Conservation (phyloP, 1,140 invertebrate genomes). For the Dendrolimus punctatus region DNA sequence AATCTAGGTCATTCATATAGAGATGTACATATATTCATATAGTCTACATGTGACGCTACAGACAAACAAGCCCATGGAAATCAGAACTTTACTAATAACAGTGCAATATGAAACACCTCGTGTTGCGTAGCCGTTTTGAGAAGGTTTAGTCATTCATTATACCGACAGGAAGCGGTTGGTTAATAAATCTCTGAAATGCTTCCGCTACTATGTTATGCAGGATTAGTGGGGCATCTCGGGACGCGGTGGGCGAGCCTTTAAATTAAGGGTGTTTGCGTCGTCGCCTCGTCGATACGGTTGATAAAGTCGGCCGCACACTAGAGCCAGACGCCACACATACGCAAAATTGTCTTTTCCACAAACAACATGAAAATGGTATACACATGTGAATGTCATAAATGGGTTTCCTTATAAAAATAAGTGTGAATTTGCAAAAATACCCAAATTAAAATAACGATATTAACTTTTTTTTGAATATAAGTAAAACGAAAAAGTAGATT, state of each 20-base stretch:
- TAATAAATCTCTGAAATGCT: conserved; percentile 32
- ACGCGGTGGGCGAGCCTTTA: conserved; percentile 13
- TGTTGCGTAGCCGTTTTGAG: conserved; percentile 3
- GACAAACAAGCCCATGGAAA: not conserved
- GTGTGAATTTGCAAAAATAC: no score
- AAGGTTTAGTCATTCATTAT: conserved; percentile 12
- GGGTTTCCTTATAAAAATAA: no score
- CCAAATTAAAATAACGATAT: no score
- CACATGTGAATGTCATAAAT: no score
- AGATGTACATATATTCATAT: not conserved
- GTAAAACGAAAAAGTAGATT: no score
- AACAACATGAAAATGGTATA: no score
- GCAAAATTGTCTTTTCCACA: no score
- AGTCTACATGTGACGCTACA: not conserved
- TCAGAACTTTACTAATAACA: conserved; percentile 6
- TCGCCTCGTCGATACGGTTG: no score
- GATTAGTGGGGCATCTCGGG: conserved; percentile 20
- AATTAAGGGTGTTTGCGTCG: conserved; percentile 21
- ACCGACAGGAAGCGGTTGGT: conserved; percentile 5
- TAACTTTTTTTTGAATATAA: no score
- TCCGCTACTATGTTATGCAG: conserved; percentile 30
- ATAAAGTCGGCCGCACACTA: no score
- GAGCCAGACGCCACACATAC: no score
- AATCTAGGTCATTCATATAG: no score
- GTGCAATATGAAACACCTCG: conserved; percentile 6